Conservation (phyloP, 2,797 vertebrate genomes). For the Erpetoichthys calabaricus region DNA sequence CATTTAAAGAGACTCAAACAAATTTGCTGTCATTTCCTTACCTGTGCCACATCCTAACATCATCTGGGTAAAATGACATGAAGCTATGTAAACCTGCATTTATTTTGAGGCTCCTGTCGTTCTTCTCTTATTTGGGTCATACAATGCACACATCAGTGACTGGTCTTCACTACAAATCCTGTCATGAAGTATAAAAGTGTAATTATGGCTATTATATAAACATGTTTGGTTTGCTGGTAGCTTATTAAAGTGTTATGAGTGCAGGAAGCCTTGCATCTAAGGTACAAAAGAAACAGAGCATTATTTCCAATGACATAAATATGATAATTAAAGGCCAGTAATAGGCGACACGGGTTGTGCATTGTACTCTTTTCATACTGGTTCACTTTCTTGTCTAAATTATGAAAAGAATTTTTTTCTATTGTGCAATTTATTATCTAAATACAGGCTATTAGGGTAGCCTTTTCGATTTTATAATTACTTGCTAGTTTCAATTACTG, state of each 20-base stretch:
- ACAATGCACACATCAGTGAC: constrained; percentile 14
- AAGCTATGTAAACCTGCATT: neutral
- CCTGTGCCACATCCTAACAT: neutral
- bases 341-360: constrained; percentile 67
- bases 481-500: constrained; percentile 75
- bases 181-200: constrained; percentile 13
- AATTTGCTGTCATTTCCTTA: neutral
- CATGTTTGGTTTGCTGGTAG: constrained; percentile 26
- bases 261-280: constrained; percentile 54
- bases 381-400: constrained; percentile 49
- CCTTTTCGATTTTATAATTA: constrained; percentile 67
- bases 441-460: constrained; percentile 69
- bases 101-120: constrained; percentile 19
- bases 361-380: constrained; percentile 57
- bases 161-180: neutral
- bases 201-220: constrained; percentile 28
- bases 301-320: constrained; percentile 52
- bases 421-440: constrained; percentile 58
- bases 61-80: neutral
- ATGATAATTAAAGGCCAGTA: constrained; percentile 59
- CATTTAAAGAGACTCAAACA: neutral
- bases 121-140: constrained; percentile 9
- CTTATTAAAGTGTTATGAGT: constrained; percentile 41
- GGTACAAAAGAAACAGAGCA: constrained; percentile 42
- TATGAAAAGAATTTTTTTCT: constrained; percentile 49